Evolutionary conservation across 2,113 vertebrate species (phyloP).

Genomic region (Archilochus colubris): DNA sequence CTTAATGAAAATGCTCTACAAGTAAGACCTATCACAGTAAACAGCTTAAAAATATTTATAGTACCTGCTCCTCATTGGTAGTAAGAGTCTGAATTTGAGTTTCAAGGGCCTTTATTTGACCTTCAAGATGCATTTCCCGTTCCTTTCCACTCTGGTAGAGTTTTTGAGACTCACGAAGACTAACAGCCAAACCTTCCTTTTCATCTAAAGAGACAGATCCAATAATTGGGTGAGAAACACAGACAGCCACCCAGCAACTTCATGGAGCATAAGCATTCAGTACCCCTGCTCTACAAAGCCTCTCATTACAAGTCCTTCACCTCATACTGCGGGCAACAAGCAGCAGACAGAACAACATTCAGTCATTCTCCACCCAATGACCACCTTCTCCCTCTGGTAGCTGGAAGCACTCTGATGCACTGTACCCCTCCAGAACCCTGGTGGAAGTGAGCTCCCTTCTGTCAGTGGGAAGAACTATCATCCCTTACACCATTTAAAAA

Average conservation of each 20-base stretch:
- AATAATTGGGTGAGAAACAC: neutral
- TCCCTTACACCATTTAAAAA: neutral
- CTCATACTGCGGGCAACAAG: neutral
- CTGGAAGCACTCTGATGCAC: neutral
- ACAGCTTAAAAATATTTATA: neutral
- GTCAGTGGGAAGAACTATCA: neutral
- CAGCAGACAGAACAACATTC: neutral
- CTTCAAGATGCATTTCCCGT: conserved; percentile 85
- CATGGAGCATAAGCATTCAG: accelerated
- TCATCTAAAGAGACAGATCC: conserved; percentile 80
- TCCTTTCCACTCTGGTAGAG: conserved; percentile 86
- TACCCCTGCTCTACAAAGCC: neutral
- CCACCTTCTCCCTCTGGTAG: neutral
- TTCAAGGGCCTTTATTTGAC: conserved; percentile 84
- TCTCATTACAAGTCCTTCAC: neutral
- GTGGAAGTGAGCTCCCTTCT: neutral
- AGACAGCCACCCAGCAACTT: neutral
- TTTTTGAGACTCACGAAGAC: conserved; percentile 85
- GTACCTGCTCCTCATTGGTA: conserved; percentile 86
- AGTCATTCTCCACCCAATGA: neutral
- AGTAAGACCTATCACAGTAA: neutral
- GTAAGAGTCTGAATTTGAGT: conserved; percentile 83
- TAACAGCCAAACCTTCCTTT: conserved; percentile 88
- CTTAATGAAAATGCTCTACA: neutral
- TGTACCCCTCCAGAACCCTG: neutral